Base-by-base conservation (phyloP, 2,797 vertebrate genomes). In the Tapera naevia region DNA sequence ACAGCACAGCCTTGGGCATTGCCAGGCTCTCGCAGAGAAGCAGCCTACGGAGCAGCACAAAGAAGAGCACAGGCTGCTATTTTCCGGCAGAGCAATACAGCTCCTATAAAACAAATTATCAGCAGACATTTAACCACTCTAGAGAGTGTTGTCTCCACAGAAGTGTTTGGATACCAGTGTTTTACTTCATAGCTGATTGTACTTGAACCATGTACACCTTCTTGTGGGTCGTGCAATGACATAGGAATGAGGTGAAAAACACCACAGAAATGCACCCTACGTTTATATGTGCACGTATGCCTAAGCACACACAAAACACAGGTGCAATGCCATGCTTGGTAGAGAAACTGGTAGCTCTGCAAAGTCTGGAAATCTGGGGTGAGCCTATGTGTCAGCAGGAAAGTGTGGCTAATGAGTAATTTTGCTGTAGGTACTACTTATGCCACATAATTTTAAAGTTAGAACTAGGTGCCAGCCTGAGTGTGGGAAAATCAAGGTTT, bases 381-480 rank as follows among this genome's bases (percentile, higher is more conserved):
- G 43, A 76, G 53, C 46, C 35, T 58, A 6, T 8, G 13, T 69
- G 35, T 2, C 57, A 69, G 2, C 33, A 50, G 70, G 21, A 10
- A 50, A 37, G 37, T 10, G 33, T 54, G 60, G 53, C 9, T 41
- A 62, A 25, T 30, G 81, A 82, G 56, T 5, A 7, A 8, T 24
- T 37, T n/a, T 86, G 23, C 65, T 53, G 61, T 27, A 41, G 71
- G 57, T 41, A 10, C 61, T 3, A 30, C 79, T 89, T 86, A 45
- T 5, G 18, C 60, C 57, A 15, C 27, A 4, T 7, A 82, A 16
- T 48, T 90, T 89, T 25, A 62, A 19, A 80, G 81, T 10, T 37
- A 53, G 54, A 80, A 11, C 9, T 39, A 74, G 84, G 86, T 91
- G 95, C 93, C 92, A 96, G 95, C 78, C 95, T 81, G 92, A n/a